Conservation (phyloP, 2,888 invertebrate genomes). For the Cosmopolites sordidus region DNA sequence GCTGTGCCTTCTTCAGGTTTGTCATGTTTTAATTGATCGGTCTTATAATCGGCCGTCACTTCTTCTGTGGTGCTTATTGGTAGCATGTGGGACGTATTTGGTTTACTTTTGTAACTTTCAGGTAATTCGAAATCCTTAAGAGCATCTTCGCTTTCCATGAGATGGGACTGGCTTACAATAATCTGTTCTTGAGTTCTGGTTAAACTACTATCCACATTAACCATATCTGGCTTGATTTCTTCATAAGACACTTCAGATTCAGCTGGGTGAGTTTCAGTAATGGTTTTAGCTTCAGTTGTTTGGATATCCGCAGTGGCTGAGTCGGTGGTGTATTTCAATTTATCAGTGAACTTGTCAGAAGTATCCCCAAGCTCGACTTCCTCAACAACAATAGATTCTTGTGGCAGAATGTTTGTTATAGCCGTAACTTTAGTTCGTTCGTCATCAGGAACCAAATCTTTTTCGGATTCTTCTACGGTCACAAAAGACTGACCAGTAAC, state of each 20-base stretch:
- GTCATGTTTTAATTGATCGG: conserved; percentile 34
- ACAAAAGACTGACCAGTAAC: conserved; percentile 56
- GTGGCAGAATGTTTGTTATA: conserved; percentile 55
- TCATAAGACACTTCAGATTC: conserved; percentile 59
- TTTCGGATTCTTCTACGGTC: conserved; percentile 65
- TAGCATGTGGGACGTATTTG: conserved; percentile 50
- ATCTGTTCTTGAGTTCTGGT: conserved; percentile 58
- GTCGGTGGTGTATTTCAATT: conserved; percentile 55
- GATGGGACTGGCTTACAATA: conserved; percentile 58
- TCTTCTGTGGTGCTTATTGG: conserved; percentile 53
- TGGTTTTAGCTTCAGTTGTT: conserved; percentile 60
- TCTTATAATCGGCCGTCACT: conserved; percentile 47
- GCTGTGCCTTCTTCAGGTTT: conserved; percentile 44
- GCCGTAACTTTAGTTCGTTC: conserved; percentile 55
- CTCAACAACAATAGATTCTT: conserved; percentile 58
- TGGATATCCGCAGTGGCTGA: conserved; percentile 53
- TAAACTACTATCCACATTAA: conserved; percentile 47
- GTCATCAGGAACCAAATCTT: conserved; percentile 51
- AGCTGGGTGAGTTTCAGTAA: conserved; percentile 58
- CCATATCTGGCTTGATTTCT: conserved; percentile 42
- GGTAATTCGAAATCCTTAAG: conserved; percentile 52
- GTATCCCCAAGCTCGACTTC: conserved; percentile 58
- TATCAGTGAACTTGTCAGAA: conserved; percentile 51
- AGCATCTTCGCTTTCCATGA: conserved; percentile 61
- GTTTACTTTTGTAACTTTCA: conserved; percentile 52